These are phyloP conservation scores for Danio jaintianensis DNA, from an alignment of 2,797 vertebrate genomes.

Conservation along the genomic window DNA sequence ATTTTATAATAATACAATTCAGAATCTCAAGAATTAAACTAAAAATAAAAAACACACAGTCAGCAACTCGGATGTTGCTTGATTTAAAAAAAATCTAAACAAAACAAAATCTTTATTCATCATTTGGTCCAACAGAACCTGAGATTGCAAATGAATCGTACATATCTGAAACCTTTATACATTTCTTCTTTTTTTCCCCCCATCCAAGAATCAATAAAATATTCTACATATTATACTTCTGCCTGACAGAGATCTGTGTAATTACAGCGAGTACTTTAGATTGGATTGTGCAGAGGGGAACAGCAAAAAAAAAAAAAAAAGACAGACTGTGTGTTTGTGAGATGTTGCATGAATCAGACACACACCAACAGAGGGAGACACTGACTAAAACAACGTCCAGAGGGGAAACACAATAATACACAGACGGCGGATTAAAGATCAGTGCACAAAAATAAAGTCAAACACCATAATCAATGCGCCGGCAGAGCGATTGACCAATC, in stretches of 20 bases:
- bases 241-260: conserved; percentile 77
- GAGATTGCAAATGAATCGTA: conserved; percentile 94
- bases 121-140: conserved; percentile 99
- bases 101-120: conserved; percentile 89
- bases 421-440: not conserved
- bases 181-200: conserved; percentile 51
- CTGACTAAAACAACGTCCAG: conserved; percentile 25
- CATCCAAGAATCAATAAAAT: conserved; percentile 90
- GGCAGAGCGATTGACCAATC: conserved; percentile 6
- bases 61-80: not conserved
- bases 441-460: conserved; percentile 12
- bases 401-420: conserved; percentile 44
- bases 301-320: conserved; percentile 47
- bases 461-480: not conserved
- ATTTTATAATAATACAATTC: too few relatives aligned
- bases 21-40: too few relatives aligned
- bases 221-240: conserved; percentile 85
- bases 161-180: conserved; percentile 82
- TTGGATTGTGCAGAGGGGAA: conserved; percentile 74
- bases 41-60: too few relatives aligned
- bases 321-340: not conserved
- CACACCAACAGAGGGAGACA: conserved; percentile 71
- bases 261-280: conserved; percentile 68
- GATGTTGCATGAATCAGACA: not conserved
- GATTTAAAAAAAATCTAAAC: conserved; percentile 77